Base-by-base conservation (phyloP, 2,797 vertebrate genomes). In the Sebastolobus altivelis region DNA sequence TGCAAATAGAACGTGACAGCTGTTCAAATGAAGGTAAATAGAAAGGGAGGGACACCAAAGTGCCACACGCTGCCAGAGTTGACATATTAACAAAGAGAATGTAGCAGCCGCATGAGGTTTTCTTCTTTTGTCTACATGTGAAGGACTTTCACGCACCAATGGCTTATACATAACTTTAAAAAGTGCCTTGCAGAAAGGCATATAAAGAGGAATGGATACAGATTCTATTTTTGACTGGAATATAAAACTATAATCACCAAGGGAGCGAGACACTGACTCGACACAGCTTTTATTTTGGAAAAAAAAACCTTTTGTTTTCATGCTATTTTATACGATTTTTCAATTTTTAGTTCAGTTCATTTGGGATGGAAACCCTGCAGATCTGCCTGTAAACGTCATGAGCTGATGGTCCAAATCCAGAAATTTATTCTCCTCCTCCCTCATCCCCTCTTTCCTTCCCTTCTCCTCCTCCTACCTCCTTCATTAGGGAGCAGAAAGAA, bases 401-500 rank as follows among this genome's bases (percentile, higher is more conserved):
- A 74, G 12, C 27, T 38, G 33, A 27, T 12, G 62, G 33, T 27
- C 49, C 58, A 54, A 16, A 68, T 54, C 60, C 49, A 43, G 11
- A 54, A 31, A 52, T 25, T 5, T 38, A 35, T 27, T 18, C 54
- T 55, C 27, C 75, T 63, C 72, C 65, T 54, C 25, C n/a, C 25
- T 52, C 33, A 6, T 12, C 59, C 35, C 61, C 43, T 37, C 38
- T n/a, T n/a, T 6, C 31, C 63, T 80, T 46, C 37, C 31, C 10
- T 40, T 55, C 29, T 38, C 35, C 61, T 58, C 40, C 11, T 49
- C 71, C 75, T 56, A 0, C 5, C 80, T 46, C 83, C 85, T 86
- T 92, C 86, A 83, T 90, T 92, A 92, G 67, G 67, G 77, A 78
- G 73, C 77, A 37, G 25, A 80, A 40, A 54, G 61, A 72, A 78